Percentiles rank a stretch among this genome's conserved stretches.
Evolutionary conservation across 2,888 invertebrate species (phyloP).

Genomic region (Blomia tropicalis): DNA sequence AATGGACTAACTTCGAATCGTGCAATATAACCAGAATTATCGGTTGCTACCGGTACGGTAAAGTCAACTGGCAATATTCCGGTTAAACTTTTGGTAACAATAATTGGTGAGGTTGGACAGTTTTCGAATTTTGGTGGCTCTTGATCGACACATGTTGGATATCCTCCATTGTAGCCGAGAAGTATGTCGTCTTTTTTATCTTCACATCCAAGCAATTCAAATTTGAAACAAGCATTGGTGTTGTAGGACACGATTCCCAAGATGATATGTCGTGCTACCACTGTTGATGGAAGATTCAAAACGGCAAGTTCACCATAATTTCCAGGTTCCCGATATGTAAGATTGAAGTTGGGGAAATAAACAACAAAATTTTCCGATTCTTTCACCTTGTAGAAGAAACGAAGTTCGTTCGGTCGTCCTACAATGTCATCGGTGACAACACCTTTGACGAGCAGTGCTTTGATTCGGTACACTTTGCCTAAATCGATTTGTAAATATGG

Average conservation of each 20-base stretch:
- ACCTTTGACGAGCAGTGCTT: slow-evolving; percentile 74
- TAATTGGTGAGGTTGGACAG: slow-evolving; percentile 78
- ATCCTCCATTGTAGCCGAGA: slow-evolving; percentile 80
- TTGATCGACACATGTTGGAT: slow-evolving; percentile 83
- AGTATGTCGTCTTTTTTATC: slow-evolving; percentile 56
- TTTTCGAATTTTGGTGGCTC: slow-evolving; percentile 92
- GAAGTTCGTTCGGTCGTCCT: slow-evolving; percentile 83
- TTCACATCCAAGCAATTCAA: slow-evolving; percentile 88
- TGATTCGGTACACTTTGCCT: slow-evolving; percentile 71
- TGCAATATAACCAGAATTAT: slow-evolving; percentile 86
- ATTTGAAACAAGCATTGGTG: slow-evolving; percentile 87
- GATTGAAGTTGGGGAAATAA: slow-evolving; percentile 86
- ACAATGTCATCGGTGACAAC: slow-evolving; percentile 88
- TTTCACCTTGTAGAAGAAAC: slow-evolving; percentile 89
- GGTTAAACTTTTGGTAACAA: slow-evolving; percentile 69
- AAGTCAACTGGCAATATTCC: slow-evolving; percentile 72
- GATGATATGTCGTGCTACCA: slow-evolving; percentile 81
- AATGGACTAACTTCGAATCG: slow-evolving; percentile 78
- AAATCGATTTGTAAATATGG: slow-evolving; percentile 89
- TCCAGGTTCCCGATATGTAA: slow-evolving; percentile 86
- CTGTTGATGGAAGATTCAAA: slow-evolving; percentile 82
- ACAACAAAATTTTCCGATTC: slow-evolving; percentile 88
- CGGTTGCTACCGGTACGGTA: slow-evolving; percentile 80
- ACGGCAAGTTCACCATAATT: slow-evolving; percentile 90
- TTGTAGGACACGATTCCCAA: slow-evolving; percentile 88